These are phyloP conservation scores for Buathra laborator DNA, from an alignment of 2,888 invertebrate species.

Conservation along the genomic window DNA sequence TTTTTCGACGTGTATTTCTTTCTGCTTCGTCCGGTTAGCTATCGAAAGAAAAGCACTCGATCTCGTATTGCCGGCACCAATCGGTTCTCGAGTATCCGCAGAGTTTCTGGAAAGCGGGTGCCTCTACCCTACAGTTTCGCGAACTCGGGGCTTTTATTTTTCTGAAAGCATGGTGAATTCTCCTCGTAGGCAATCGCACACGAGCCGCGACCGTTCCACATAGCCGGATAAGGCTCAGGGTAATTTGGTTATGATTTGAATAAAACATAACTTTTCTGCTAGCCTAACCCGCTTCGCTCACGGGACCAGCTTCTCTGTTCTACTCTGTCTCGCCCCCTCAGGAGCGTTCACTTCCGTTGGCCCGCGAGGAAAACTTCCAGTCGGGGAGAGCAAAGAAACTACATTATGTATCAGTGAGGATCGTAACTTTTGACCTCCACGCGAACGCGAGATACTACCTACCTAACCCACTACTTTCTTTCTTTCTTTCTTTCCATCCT, in stretches of 20 bases:
- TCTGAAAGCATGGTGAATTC: constrained; percentile 19
- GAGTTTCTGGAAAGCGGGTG: constrained; percentile 1
- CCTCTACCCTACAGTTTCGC: not conserved
- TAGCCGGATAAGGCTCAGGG: constrained; percentile 49
- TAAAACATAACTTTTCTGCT: constrained; percentile 66
- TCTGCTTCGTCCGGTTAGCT: not conserved
- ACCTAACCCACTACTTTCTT: constrained; percentile 3
- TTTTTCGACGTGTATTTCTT: constrained; percentile 72
- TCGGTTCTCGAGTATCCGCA: constrained; percentile 44
- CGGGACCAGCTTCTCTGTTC: constrained; percentile 4
- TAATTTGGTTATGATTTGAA: constrained; percentile 70
- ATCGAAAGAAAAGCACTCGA: not conserved
- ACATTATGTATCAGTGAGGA: constrained; percentile 71
- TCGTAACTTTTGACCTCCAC: constrained; percentile 68
- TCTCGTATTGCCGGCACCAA: constrained; percentile 12
- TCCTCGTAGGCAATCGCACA: constrained; percentile 41
- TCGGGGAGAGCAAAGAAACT: constrained; percentile 64
- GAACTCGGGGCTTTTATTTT: not conserved
- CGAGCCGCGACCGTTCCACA: constrained; percentile 15
- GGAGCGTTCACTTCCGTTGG: constrained; percentile 17
- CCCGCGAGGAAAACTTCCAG: constrained; percentile 56
- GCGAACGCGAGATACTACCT: constrained; percentile 48
- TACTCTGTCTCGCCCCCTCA: constrained; percentile 1
- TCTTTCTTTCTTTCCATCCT: constrained; percentile 30
- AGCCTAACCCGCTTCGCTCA: constrained; percentile 11